These are phyloP conservation scores for Hirudinaria manillensis DNA, from an alignment of 2,888 invertebrate species.

Conservation along the genomic window DNA sequence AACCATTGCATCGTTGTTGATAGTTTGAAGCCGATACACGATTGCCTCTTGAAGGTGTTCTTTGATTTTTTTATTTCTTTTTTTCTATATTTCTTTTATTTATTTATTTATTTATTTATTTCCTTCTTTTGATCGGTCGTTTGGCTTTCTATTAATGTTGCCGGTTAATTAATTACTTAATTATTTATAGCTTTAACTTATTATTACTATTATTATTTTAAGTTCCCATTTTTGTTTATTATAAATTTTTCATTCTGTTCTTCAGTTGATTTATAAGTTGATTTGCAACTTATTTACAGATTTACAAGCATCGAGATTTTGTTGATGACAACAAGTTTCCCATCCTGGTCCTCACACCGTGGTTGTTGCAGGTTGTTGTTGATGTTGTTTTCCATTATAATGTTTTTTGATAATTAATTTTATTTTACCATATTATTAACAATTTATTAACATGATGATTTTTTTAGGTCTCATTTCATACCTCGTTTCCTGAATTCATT, in stretches of 20 bases:
- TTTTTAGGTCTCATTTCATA: too few relatives aligned
- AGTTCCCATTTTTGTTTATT: not conserved
- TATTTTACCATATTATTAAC: too few relatives aligned
- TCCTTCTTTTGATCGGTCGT: too few relatives aligned
- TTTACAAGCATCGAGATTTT: not conserved
- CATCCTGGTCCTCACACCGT: slow-evolving; percentile 3
- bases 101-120: too few relatives aligned
- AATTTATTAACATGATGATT: too few relatives aligned
- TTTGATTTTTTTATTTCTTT: not conserved
- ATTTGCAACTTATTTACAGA: not conserved
- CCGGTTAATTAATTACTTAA: too few relatives aligned
- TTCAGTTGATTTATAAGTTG: not conserved
- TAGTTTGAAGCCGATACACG: slow-evolving; percentile 2
- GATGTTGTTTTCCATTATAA: too few relatives aligned
- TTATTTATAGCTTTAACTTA: too few relatives aligned
- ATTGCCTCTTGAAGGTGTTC: slow-evolving; percentile 15
- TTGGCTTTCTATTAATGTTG: too few relatives aligned
- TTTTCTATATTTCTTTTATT: too few relatives aligned
- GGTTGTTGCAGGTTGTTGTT: not conserved
- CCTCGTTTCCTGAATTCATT: too few relatives aligned
- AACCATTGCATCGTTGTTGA: not conserved
- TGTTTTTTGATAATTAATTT: too few relatives aligned
- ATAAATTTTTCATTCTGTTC: not conserved
- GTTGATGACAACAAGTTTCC: slow-evolving; percentile 3
- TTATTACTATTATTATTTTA: not conserved